These are phyloP conservation scores for Recurvirostra avosetta DNA, from an alignment of 2,113 vertebrate genomes.

Conservation along the genomic window DNA sequence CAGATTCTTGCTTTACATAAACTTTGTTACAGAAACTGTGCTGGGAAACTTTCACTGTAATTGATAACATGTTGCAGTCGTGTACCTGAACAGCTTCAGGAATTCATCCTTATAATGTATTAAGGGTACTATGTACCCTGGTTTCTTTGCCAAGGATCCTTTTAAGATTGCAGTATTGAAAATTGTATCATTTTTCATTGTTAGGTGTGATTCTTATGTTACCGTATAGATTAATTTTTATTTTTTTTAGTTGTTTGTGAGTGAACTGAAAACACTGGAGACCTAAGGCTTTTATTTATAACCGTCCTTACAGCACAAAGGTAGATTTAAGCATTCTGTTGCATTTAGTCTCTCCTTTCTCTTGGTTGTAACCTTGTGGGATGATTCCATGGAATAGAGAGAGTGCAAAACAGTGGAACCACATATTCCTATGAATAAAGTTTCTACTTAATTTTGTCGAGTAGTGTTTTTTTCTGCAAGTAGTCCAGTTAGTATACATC, in stretches of 20 bases:
- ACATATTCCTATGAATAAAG: background rate
- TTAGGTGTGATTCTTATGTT: background rate
- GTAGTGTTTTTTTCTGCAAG: background rate
- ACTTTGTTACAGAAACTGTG: background rate
- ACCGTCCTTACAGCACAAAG: background rate
- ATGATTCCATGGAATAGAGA: background rate
- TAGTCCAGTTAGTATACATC: background rate
- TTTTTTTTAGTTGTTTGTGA: background rate
- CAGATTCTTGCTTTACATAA: background rate
- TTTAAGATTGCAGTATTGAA: background rate
- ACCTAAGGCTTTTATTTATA: background rate
- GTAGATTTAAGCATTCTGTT: background rate
- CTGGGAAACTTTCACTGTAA: background rate
- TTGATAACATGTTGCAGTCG: fast-evolving
- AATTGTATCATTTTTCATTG: background rate
- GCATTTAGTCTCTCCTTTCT: background rate
- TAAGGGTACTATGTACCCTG: background rate
- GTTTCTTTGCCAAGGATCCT: background rate
- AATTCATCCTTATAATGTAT: background rate
- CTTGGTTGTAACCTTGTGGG: background rate
- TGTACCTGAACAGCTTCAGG: background rate
- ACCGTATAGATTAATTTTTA: background rate
- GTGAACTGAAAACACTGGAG: background rate
- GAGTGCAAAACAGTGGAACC: background rate
- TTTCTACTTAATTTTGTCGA: background rate